Conservation (phyloP, 2,888 invertebrate genomes). For the Cryptocheilus praepositus region DNA sequence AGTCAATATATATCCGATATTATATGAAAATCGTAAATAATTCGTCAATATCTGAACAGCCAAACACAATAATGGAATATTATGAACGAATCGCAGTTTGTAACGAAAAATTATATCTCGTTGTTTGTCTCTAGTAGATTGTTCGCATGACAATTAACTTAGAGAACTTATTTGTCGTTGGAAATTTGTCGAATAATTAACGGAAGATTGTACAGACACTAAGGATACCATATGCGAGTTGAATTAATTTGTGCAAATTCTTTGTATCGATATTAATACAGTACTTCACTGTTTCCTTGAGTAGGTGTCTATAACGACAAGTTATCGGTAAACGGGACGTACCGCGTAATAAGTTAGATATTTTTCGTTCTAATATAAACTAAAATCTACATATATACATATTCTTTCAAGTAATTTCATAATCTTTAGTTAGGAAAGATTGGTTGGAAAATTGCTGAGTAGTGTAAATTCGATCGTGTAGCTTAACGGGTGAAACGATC, state of each 20-base stretch:
- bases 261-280: constrained; percentile 15
- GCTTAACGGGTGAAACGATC: too few relatives aligned
- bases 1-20: too few relatives aligned
- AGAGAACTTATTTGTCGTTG: background rate
- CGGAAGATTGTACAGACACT: background rate
- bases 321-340: constrained; percentile 7
- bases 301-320: constrained; percentile 4
- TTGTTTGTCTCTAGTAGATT: too few relatives aligned
- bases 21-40: too few relatives aligned
- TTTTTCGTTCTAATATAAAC: constrained; percentile 13
- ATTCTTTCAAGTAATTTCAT: background rate
- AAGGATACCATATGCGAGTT: background rate
- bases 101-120: background rate
- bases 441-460: too few relatives aligned
- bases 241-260: constrained; percentile 22
- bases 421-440: too few relatives aligned
- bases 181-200: background rate
- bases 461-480: too few relatives aligned
- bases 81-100: background rate
- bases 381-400: constrained; percentile 25
- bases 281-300: constrained; percentile 12
- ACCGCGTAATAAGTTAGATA: constrained; percentile 35
- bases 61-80: too few relatives aligned
- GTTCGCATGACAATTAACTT: background rate
- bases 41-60: too few relatives aligned